These are phyloP conservation scores for Cettia cetti DNA, from an alignment of 2,113 vertebrate genomes.

Conservation along the genomic window DNA sequence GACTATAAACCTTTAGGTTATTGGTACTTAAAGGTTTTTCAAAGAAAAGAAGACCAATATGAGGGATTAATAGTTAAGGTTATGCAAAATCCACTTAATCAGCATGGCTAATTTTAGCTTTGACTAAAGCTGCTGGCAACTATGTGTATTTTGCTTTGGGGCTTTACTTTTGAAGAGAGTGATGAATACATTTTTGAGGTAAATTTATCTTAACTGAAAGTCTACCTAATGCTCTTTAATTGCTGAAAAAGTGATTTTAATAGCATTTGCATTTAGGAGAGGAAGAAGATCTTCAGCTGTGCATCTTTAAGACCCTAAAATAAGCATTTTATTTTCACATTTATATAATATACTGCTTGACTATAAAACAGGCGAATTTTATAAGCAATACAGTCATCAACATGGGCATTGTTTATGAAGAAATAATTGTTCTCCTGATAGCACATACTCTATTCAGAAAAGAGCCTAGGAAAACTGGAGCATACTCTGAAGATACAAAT, in stretches of 20 bases:
- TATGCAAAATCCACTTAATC: slow-evolving; percentile 71
- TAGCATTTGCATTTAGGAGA: slow-evolving; percentile 37
- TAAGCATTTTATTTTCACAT: slow-evolving; percentile 31
- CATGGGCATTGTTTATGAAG: background rate
- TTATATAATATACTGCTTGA: background rate
- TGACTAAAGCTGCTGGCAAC: slow-evolving; percentile 58
- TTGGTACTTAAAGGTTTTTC: slow-evolving; percentile 43
- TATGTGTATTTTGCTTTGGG: slow-evolving; percentile 48
- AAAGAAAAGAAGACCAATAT: slow-evolving; percentile 52
- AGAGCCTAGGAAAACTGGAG: background rate
- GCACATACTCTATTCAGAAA: background rate
- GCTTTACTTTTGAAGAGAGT: slow-evolving; percentile 55
- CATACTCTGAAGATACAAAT: background rate
- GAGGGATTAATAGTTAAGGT: slow-evolving; percentile 63
- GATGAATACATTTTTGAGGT: slow-evolving; percentile 60
- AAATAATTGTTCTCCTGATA: background rate
- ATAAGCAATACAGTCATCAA: background rate
- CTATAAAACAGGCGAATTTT: slow-evolving; percentile 3
- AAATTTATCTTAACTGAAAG: slow-evolving; percentile 62
- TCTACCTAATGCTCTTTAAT: slow-evolving; percentile 60
- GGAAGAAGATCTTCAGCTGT: slow-evolving; percentile 13
- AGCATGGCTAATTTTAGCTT: slow-evolving; percentile 70
- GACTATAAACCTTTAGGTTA: slow-evolving; percentile 50
- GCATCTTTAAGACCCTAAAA: slow-evolving; percentile 17
- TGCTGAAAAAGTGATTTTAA: slow-evolving; percentile 49